Percentiles rank a stretch among this genome's conserved stretches.
Evolutionary conservation across 2,113 vertebrate genomes (phyloP).

Genomic region (Nyctereutes procyonoides): DNA sequence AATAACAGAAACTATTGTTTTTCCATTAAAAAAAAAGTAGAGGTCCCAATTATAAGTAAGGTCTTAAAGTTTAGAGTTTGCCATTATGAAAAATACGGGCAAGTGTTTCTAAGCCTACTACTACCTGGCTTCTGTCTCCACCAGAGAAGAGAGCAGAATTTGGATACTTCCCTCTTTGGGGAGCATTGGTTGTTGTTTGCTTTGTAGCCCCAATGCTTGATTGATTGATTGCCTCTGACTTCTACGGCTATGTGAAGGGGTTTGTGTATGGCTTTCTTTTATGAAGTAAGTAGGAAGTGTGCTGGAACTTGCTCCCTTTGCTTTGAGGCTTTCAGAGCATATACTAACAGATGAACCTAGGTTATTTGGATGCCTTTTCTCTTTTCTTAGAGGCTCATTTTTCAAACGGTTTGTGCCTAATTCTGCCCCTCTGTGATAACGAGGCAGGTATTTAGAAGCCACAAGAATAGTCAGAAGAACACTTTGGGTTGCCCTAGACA

Average conservation of each 20-base stretch:
- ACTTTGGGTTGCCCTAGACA: not conserved
- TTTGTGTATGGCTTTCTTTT: not conserved
- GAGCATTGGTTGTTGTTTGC: not conserved
- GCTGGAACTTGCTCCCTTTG: not conserved
- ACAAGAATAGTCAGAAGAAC: not conserved
- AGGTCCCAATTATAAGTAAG: not conserved
- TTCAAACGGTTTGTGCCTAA: not conserved
- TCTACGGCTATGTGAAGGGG: not conserved
- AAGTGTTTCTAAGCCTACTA: not conserved
- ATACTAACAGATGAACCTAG: not conserved
- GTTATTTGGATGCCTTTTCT: not conserved
- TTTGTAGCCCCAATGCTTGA: not conserved
- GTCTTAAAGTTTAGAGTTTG: constrained; percentile 2
- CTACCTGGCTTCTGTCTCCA: not conserved
- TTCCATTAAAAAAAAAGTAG: not conserved
- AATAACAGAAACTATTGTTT: not conserved
- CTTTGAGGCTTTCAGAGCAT: not conserved
- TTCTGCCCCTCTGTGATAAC: not conserved
- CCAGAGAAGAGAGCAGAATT: not conserved
- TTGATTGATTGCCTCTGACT: not conserved
- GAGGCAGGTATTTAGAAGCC: not conserved
- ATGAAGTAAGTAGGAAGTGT: not conserved
- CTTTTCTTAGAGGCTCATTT: not conserved
- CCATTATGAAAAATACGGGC: not conserved
- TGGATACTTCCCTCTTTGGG: not conserved